Base-by-base conservation (phyloP, 2,113 vertebrate species). In the Natator depressus region DNA sequence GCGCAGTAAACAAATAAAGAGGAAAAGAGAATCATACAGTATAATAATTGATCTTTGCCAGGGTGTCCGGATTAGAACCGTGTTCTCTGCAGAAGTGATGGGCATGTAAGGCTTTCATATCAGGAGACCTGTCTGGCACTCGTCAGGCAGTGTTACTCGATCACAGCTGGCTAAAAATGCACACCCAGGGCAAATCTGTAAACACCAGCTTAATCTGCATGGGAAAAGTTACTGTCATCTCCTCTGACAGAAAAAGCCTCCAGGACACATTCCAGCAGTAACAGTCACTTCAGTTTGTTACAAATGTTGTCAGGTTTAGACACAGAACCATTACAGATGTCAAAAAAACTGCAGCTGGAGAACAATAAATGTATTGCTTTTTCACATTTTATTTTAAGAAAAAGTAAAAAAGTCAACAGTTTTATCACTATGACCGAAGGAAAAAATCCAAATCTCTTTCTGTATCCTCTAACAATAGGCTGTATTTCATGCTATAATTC, bases 171-270 rank as follows among this genome's bases (percentile, higher is more conserved):
- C 98, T 98, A 98, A 98, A 98, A 97, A 98, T 98, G 98, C 98
- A 98, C 98, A 99, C 98, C 98, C 98, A 98, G 98, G 98, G 98
- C 98, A 99, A 99, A 99, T 99, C 98, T 99, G 99, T 99, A 99
- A 99, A 99, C 98, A 99, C 98, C 98, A 99, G 98, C 98, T 99
- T 99, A 99, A 99, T 99, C 99, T 99, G 98, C 99, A 99, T 99
- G 98, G 98, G 98, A 98, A 99, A 99, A 99, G 98, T 99, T 98
- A 98, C 98, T 99, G 98, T 99, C 98, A 99, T 98, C 98, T 98
- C 97, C 96, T 98, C 95, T 97, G 99, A 99, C 98, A 99, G 99
- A 97, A 98, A 98, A 99, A 98, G 98, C 98, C 98, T 99, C 90
- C 98, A 98, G 98, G 98, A 99, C 97, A 98, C 96, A 95, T 98